Evolutionary conservation across 2,797 vertebrate genomes (phyloP), one percentile per base, ranked within the genome.

Genomic region (Florisuga fusca): DNA sequence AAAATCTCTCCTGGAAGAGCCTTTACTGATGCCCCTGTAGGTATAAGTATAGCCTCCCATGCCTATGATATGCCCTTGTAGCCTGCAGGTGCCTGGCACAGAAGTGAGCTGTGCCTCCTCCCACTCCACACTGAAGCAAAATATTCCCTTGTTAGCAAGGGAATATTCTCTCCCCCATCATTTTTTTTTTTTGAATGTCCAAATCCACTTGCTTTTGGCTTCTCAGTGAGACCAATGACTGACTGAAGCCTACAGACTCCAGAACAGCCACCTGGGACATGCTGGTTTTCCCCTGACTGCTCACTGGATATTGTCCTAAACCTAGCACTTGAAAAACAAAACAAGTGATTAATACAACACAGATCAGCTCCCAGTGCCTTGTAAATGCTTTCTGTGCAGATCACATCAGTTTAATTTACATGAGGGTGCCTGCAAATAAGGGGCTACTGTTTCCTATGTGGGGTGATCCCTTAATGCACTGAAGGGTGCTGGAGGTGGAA

Each of bases 41-140:
- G 51, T 3, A 0, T 3, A 62, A 48, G 36, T 19, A 26, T 38
- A 15, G 46, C 14, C 71, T 80, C 55, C 50, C 3, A 2, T 26
- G 43, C 8, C 51, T 55, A 18, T 1, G 8, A 45, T n/a, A 29
- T 0, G 0, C 2, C 53, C 43, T 20, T 6, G 11, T 3, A 61
- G 50, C 26, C 38, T 51, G 50, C 18, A 84, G 21, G 18, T n/a
- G 7, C 27, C 45, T 38, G 26, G 27, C 41, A 94, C 5, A 46
- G 13, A 76, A 63, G 1, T 2, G 29, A 71, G 19, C 15, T 67
- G 67, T 59, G 25, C 43, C 26, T 59, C 4, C 7, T 14, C 14
- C 9, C 6, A 11, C 11, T 51, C 58, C 41, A 75, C 10, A 12
- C 2, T 27, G 29, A 31, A 80, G 7, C 6, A 2, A 76, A 78